Evolutionary conservation across 1,140 invertebrate genomes (phyloP), one percentile per base, ranked within the genome.

Genomic region (Phymastichus coffea): DNA sequence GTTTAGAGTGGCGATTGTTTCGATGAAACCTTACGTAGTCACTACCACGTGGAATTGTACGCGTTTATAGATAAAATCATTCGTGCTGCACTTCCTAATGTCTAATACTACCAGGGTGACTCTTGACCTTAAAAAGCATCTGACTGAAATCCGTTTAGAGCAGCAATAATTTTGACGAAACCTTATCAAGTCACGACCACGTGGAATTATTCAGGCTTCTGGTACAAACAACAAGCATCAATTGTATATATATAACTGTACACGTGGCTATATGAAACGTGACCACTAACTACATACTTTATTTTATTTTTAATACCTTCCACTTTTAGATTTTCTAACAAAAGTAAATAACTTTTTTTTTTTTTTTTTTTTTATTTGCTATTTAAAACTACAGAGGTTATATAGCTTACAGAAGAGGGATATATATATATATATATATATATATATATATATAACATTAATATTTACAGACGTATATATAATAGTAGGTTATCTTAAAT

Each of bases 91-190:
- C 44, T 65, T 69, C n/a, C n/a, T n/a, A n/a, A n/a, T n/a, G n/a
- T n/a, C n/a, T n/a, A n/a, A n/a, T n/a, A n/a, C n/a, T n/a, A n/a
- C 38, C 35, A 37, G 51, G 3, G 56, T 35, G 56, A 64, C 63
- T 68, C 65, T 68, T 73, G 70, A 73, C 71, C 72, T 78, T 75
- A 75, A 76, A 75, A 72, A 40, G 51, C 19, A 58, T 57, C 23
- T 26, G 26, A 66, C 52, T 49, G 20, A 69, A 70, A 70, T 70
- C 67, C 58, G 52, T 64, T 73, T 73, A 73, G 8, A 28, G 62
- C 43, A 43, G 20, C 46, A 65, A 66, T 44, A 59, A 55, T 58
- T 64, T 68, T 61, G 62, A 59, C 56, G 76, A 78, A 78, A 70
- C 74, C 76, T 68, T 73, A 70, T 17, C 2, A 20, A 48, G 19